A percentile compares a stretch with the other conserved stretches of the same genome.
Evolutionary conservation across 2,888 invertebrate genomes (phyloP).

Genomic region (Myopa tessellatipennis): DNA sequence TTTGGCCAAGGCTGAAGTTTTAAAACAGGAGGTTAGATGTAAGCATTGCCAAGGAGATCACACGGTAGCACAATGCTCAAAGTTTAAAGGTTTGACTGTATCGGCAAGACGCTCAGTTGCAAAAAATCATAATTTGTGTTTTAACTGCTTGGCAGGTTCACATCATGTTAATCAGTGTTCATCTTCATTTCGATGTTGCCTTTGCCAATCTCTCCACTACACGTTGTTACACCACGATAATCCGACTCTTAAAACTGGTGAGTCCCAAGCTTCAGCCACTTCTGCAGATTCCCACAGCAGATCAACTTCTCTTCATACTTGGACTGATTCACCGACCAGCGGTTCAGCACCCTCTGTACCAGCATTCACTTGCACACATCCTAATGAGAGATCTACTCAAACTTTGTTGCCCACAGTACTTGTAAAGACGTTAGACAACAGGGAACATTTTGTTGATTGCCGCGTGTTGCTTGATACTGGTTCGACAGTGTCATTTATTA

Average conservation of each 20-base stretch:
- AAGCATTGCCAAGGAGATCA: too few relatives aligned
- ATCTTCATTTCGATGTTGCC: slow-evolving; percentile 4
- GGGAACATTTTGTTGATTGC: slow-evolving; percentile 16
- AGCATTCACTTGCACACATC: too few relatives aligned
- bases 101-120: background rate
- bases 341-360: too few relatives aligned
- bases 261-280: too few relatives aligned
- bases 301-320: too few relatives aligned
- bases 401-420: background rate
- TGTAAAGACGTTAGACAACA: background rate
- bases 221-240: background rate
- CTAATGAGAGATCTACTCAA: too few relatives aligned
- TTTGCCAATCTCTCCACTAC: background rate
- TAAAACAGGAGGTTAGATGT: too few relatives aligned
- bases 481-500: slow-evolving; percentile 33
- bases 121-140: slow-evolving; percentile 20
- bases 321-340: too few relatives aligned
- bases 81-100: too few relatives aligned
- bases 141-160: slow-evolving; percentile 8
- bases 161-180: slow-evolving; percentile 10
- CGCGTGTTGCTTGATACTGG: slow-evolving; percentile 33
- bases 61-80: too few relatives aligned
- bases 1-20: slow-evolving; percentile 19
- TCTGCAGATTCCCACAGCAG: too few relatives aligned
- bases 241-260: too few relatives aligned